Evolutionary conservation across 1,140 invertebrate genomes (phyloP).

Genomic region (Limonius californicus): DNA sequence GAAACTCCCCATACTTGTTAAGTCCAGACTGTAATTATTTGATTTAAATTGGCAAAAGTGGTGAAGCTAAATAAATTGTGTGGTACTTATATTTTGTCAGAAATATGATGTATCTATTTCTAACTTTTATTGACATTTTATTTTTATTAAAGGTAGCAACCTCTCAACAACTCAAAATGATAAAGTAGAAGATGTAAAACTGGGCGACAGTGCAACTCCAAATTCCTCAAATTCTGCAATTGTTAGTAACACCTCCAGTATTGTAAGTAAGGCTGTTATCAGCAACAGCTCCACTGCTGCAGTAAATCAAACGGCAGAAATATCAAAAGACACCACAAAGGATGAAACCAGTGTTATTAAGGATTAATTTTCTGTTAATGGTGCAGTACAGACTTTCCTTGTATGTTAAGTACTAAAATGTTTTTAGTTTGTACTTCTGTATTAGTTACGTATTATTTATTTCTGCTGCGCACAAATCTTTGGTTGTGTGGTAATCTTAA

Average conservation of each 20-base stretch:
- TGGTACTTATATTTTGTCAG: no score
- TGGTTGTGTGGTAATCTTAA: constrained; percentile 7
- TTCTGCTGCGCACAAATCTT: constrained; percentile 3
- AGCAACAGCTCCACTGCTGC: constrained; percentile 19
- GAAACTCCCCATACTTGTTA: no score
- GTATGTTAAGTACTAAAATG: constrained; percentile 36
- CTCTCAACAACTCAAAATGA: constrained; percentile 35
- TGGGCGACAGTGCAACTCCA: constrained; percentile 26
- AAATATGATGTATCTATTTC: no score
- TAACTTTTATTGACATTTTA: no score
- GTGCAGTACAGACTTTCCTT: constrained; percentile 6
- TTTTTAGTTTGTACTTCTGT: constrained; percentile 18
- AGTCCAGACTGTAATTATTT: no score
- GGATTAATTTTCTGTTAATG: constrained; percentile 33
- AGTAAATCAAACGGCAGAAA: constrained; percentile 26
- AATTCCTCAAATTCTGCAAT: constrained; percentile 19
- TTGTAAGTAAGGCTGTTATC: constrained; percentile 21
- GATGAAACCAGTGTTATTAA: constrained; percentile 38
- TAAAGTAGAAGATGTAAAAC: constrained; percentile 39
- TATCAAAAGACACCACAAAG: constrained; percentile 29
- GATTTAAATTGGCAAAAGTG: no score
- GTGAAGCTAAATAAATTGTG: no score
- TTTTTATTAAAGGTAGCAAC: constrained; percentile 25
- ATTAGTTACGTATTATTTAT: constrained; percentile 19
- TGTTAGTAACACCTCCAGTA: constrained; percentile 16